These are phyloP conservation scores for Acinonyx jubatus DNA, from an alignment of 2,113 vertebrate genomes.

Conservation along the genomic window DNA sequence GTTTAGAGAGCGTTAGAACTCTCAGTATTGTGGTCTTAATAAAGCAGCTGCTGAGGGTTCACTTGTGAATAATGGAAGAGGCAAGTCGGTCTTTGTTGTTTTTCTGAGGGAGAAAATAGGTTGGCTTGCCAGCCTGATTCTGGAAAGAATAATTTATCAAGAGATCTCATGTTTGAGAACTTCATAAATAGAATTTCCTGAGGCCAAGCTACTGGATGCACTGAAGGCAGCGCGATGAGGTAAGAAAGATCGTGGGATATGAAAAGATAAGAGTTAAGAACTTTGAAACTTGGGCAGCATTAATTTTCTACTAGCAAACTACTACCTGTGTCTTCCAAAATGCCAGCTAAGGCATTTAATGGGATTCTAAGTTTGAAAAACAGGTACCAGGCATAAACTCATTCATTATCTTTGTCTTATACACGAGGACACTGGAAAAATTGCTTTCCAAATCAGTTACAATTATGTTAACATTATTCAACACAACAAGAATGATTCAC, in stretches of 20 bases:
- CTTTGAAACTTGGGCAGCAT: conserved; percentile 22
- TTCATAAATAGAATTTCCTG: no score
- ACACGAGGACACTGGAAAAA: neutral
- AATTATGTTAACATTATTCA: neutral
- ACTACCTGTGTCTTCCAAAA: neutral
- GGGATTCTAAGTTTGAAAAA: neutral
- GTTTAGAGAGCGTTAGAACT: neutral
- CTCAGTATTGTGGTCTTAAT: neutral
- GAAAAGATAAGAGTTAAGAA: neutral
- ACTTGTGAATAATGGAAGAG: conserved; percentile 39
- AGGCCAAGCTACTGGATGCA: no score
- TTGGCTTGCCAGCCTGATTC: neutral
- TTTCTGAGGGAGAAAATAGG: conserved; percentile 43
- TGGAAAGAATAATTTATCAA: conserved; percentile 48
- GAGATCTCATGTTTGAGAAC: conserved; percentile 50
- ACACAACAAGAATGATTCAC: neutral
- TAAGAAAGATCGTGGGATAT: no score
- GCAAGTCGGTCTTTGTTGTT: neutral
- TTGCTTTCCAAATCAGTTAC: neutral
- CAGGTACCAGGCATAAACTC: conserved; percentile 32
- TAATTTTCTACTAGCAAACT: conserved; percentile 22
- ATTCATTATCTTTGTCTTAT: neutral
- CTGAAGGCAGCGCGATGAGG: no score
- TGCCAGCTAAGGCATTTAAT: neutral
- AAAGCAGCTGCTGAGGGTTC: neutral